Conservation (phyloP, 1,140 invertebrate genomes). For the Meloidogyne floridensis region DNA sequence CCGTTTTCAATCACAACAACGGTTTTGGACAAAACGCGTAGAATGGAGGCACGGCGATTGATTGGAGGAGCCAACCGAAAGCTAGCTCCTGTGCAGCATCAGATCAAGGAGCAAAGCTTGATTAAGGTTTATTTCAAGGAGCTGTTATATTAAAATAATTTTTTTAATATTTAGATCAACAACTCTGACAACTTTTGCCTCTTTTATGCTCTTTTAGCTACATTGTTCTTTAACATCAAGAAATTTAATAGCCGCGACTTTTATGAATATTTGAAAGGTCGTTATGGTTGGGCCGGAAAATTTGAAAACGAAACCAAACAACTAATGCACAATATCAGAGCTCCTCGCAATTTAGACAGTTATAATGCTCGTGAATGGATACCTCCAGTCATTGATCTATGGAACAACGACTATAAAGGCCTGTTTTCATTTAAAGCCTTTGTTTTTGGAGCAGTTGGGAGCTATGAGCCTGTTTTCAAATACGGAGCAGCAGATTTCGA, state of each 20-base stretch:
- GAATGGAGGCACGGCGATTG: background rate
- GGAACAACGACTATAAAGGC: background rate
- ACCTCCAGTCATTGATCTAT: background rate
- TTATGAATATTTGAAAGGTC: background rate
- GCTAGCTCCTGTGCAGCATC: background rate
- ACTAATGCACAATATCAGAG: background rate
- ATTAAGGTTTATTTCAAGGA: too few relatives aligned
- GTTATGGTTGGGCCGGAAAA: background rate
- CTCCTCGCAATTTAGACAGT: background rate
- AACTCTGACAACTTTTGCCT: background rate
- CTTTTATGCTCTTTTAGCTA: background rate
- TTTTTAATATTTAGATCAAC: background rate
- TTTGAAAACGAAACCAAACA: background rate
- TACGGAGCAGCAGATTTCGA: background rate
- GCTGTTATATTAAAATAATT: too few relatives aligned
- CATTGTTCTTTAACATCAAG: background rate
- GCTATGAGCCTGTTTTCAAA: background rate
- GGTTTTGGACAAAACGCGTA: background rate
- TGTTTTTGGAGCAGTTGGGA: background rate
- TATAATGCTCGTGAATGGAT: background rate
- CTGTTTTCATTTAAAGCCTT: conserved; percentile 3
- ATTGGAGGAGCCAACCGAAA: background rate
- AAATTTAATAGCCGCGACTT: background rate
- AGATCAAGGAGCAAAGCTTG: background rate
- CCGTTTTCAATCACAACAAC: background rate